Evolutionary conservation across 2,113 vertebrate species (phyloP), one percentile per base, ranked within the genome.

Genomic region (Phodopus roborovskii): DNA sequence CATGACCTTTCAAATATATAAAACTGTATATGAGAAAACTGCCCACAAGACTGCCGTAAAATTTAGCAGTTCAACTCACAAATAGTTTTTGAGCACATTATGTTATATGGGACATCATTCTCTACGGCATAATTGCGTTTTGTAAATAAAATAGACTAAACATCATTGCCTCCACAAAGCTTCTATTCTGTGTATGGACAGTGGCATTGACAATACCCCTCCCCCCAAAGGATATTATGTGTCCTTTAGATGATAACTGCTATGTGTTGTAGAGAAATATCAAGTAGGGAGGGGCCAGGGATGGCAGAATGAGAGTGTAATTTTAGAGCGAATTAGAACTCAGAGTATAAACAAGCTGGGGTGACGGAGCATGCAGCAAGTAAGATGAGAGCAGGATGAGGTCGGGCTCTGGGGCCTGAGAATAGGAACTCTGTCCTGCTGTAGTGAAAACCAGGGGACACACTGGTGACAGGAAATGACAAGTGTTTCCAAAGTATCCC

Each of bases 1-100:
- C 22, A 53, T 93, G 95, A 97, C 97, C 94, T 97, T 97, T 97
- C 92, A 91, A 96, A 95, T 93, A 75, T 85, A 97, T 92, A 95
- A 93, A 96, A 90, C 22, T 66, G 62, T 94, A 85, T 60, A 82
- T n/a, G 77, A 79, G 24, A 94, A 96, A 95, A 92, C 92, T 92
- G 50, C 33, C 90, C 73, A 94, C 3, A 96, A 92, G 73, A 94
- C 50, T 88, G 91, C 60, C 53, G 70, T 73, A 89, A 97, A 96
- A 96, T 84, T 78, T 48, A 94, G 60, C 79, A 95, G 86, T 94
- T 97, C 78, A 95, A 77, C 91, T 92, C 77, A 92, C 88, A 90
- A 48, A 5, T 84, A 60, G n/a, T 45, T 94, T 96, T 82, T 71
- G 71, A 93, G 68, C 2, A 53, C 84, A n/a, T 94, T 64, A 20